These are phyloP conservation scores for Etia nguti DNA, from an alignment of 2,113 vertebrate species.

Conservation along the genomic window DNA sequence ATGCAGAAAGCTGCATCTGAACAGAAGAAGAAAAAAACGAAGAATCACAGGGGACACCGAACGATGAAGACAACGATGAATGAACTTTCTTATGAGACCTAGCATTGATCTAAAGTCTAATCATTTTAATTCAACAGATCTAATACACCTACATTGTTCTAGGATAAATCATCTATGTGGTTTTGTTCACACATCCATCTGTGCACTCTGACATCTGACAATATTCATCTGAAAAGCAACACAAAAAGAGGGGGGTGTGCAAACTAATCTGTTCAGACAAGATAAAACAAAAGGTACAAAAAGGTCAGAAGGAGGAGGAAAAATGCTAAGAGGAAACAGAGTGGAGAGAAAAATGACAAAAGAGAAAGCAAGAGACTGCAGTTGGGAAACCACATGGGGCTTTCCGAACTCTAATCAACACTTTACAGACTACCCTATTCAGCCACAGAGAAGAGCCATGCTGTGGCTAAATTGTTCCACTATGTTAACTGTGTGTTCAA, in stretches of 20 bases:
- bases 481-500: not conserved
- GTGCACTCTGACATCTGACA: not conserved
- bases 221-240: not conserved
- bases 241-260: not conserved
- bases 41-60: not conserved
- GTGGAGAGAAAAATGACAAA: not conserved
- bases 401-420: slow-evolving; percentile 46
- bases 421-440: not conserved
- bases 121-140: not conserved
- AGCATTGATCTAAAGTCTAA: not conserved
- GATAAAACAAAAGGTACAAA: not conserved
- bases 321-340: not conserved
- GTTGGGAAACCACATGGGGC: slow-evolving; percentile 56
- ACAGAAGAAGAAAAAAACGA: not conserved
- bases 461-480: not conserved
- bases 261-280: not conserved
- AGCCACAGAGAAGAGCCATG: not conserved
- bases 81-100: not conserved
- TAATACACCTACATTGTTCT: not conserved
- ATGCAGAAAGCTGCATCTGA: not conserved
- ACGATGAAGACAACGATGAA: not conserved
- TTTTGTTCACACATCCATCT: not conserved
- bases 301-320: slow-evolving; percentile 4
- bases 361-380: not conserved
- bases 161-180: not conserved